Evolutionary conservation across 2,888 invertebrate species (phyloP), one percentile per base, ranked within the genome.

Genomic region (Alsophila aescularia): DNA sequence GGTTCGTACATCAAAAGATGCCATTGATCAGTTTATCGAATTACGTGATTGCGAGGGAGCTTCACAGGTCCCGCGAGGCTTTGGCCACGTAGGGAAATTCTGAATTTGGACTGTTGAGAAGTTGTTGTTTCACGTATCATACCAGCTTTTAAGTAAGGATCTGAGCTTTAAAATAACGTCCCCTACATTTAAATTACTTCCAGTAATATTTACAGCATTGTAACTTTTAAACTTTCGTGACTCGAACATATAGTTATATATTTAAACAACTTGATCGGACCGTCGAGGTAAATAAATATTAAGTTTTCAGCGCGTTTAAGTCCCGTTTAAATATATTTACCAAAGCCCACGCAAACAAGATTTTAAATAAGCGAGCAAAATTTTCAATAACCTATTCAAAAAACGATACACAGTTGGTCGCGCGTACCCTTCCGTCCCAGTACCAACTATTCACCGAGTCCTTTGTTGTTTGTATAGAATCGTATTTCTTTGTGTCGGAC

Each of bases 1-100:
- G 73, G 72, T 60, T 71, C 70, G 69, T 72, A 70, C 70, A 76
- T 81, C 76, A 79, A 77, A 75, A 70, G 77, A 69, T 70, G 70
- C 69, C 69, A 73, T 75, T 74, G 75, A 78, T 80, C 72, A 72
- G 69, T 72, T 73, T 75, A 75, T 79, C 69, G 75, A 75, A 79
- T 80, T 77, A 79, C 68, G 64, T 73, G 70, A 74, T 75, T 72
- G 73, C 60, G 60, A 64, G 67, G 67, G 60, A 55, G 55, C 34
- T 34, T 49, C 60, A 57, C 24, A 49, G 42, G 35, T 32, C 43
- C 34, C 32, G 42, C 21, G 41, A 18, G 43, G 32, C 2, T 43
- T 29, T n/a, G n/a, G 39, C 36, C 13, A 40, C 27, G 21, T 24
- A 24, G 7, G 24, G 5, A 29, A 50, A 39, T 42, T 53, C 31